Conservation (phyloP, 2,797 vertebrate species). For the Catamblyrhynchus diadema region DNA sequence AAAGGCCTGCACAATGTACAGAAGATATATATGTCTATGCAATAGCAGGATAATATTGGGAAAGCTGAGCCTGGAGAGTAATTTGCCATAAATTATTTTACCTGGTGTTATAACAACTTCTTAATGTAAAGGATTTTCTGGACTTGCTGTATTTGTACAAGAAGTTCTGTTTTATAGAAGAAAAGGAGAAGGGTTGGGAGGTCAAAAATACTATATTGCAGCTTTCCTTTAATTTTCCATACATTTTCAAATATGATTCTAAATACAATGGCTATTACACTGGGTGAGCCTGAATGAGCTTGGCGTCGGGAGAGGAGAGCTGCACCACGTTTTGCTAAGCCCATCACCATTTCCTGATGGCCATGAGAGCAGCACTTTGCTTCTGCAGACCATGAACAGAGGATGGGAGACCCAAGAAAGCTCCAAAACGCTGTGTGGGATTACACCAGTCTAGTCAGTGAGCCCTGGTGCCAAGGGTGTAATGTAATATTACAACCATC, state of each 20-base stretch:
- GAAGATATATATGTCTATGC: neutral
- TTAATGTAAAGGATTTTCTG: neutral
- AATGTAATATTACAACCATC: conserved; percentile 34
- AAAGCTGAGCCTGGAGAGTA: neutral
- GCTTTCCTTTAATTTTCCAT: neutral
- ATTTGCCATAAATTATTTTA: conserved; percentile 7
- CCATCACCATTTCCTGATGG: neutral
- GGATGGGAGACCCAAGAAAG: conserved; percentile 1
- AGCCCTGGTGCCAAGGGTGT: conserved; percentile 22
- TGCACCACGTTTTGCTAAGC: neutral
- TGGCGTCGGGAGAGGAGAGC: neutral
- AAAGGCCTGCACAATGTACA: neutral
- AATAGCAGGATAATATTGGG: neutral
- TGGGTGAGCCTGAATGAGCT: neutral
- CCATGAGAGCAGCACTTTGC: neutral
- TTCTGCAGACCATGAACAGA: neutral
- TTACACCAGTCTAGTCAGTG: neutral
- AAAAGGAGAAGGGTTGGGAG: neutral
- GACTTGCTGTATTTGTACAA: neutral
- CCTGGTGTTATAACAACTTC: neutral
- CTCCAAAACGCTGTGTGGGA: neutral
- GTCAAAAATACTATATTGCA: neutral
- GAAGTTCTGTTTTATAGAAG: neutral
- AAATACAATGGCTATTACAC: neutral
- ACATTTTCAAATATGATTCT: neutral